These are phyloP conservation scores for Channa striata DNA, from an alignment of 2,797 vertebrate species.

Conservation along the genomic window DNA sequence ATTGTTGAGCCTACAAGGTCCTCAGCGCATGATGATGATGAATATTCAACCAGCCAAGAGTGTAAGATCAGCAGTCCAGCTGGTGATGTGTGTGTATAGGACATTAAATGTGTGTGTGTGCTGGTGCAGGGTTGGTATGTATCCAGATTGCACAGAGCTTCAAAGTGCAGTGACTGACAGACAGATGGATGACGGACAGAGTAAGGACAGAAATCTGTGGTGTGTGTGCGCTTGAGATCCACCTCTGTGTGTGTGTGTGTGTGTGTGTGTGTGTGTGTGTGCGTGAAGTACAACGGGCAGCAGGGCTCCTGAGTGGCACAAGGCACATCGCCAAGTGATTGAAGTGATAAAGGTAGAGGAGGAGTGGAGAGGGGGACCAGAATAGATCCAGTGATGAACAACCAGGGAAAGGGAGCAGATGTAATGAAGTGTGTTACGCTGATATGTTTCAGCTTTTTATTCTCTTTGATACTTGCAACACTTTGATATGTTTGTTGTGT, in stretches of 20 bases:
- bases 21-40: constrained; percentile 57
- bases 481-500: constrained; percentile 51
- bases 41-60: constrained; percentile 67
- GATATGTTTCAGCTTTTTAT: constrained; percentile 49
- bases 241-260: constrained; percentile 16
- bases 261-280: constrained; percentile 37
- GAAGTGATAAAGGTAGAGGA: constrained; percentile 77
- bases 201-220: constrained; percentile 52
- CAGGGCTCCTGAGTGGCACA: constrained; percentile 66
- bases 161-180: constrained; percentile 76
- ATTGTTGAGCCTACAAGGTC: constrained; percentile 60
- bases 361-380: constrained; percentile 47
- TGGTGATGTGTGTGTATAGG: constrained; percentile 54
- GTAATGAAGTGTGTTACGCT: constrained; percentile 56
- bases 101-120: constrained; percentile 39
- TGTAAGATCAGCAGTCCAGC: constrained; percentile 67
- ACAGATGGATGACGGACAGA: constrained; percentile 72
- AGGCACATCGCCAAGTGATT: constrained; percentile 77
- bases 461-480: constrained; percentile 33
- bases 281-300: constrained; percentile 61
- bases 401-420: constrained; percentile 47
- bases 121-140: constrained; percentile 30
- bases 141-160: constrained; percentile 75
- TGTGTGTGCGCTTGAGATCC: constrained; percentile 36
- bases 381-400: constrained; percentile 59